Conservation (phyloP, 2,888 invertebrate genomes). For the Melipona beecheii region DNA sequence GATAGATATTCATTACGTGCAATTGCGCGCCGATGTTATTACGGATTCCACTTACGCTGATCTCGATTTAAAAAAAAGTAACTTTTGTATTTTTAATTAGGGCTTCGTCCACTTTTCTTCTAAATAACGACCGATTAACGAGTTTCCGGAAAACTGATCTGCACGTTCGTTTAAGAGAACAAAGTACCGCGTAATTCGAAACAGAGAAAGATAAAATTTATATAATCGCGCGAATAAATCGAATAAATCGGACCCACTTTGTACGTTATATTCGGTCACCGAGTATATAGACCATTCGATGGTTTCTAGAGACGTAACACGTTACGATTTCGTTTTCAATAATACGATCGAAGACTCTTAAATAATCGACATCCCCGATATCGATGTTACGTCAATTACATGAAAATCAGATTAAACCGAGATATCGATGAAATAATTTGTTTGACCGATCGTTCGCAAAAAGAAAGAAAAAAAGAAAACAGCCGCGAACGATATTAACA, state of each 20-base stretch:
- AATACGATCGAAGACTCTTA: neutral
- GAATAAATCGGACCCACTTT: neutral
- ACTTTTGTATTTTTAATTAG: too few relatives aligned
- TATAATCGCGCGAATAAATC: neutral
- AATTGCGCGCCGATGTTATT: neutral
- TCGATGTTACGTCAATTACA: neutral
- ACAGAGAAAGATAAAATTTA: too few relatives aligned
- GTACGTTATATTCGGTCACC: neutral
- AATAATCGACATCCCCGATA: neutral
- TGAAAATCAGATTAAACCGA: neutral
- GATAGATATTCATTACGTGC: neutral
- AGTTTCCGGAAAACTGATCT: too few relatives aligned
- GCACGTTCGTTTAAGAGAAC: too few relatives aligned
- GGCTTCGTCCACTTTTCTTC: too few relatives aligned
- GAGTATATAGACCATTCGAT: neutral
- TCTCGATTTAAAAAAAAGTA: too few relatives aligned
- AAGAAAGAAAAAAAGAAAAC: neutral
- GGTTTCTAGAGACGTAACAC: neutral
- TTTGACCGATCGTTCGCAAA: neutral
- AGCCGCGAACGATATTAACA: neutral
- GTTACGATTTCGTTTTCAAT: constrained; percentile 1
- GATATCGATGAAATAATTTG: neutral
- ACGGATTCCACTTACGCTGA: too few relatives aligned
- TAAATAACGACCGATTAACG: too few relatives aligned
- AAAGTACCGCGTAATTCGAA: too few relatives aligned